These are phyloP conservation scores for Epizoanthus stellaris DNA, from an alignment of 92 coral and sea anemone species.

Conservation along the genomic window DNA sequence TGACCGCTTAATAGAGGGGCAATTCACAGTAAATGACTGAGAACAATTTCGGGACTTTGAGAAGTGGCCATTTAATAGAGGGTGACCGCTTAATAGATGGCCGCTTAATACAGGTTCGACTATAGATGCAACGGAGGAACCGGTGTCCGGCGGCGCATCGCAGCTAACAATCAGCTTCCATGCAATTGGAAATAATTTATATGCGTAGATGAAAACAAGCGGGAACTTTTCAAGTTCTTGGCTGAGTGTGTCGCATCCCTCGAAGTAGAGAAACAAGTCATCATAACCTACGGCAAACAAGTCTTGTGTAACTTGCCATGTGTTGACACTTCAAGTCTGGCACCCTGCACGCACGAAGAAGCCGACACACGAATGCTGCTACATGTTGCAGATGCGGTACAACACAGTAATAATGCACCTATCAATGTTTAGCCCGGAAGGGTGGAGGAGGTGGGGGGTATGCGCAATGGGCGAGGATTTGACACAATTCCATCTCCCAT, in stretches of 20 bases:
- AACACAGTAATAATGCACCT: slow-evolving; percentile 38
- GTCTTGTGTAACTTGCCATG: neutral
- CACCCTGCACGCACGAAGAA: slow-evolving; percentile 27
- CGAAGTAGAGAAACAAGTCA: slow-evolving; percentile 35
- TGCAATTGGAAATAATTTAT: slow-evolving; percentile 56
- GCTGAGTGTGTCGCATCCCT: neutral
- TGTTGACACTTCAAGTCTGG: slow-evolving; percentile 19
- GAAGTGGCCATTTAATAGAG: too few relatives aligned
- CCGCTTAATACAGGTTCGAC: too few relatives aligned
- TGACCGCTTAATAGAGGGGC: too few relatives aligned
- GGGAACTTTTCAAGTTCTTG: slow-evolving; percentile 50
- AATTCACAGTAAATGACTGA: too few relatives aligned
- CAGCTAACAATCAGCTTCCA: slow-evolving; percentile 66
- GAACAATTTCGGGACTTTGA: too few relatives aligned
- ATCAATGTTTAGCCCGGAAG: too few relatives aligned
- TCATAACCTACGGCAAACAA: slow-evolving; percentile 47
- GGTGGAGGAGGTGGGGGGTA: too few relatives aligned
- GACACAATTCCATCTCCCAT: too few relatives aligned
- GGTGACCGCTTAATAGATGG: too few relatives aligned
- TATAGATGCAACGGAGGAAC: slow-evolving; percentile 46
- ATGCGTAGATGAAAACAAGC: slow-evolving; percentile 57
- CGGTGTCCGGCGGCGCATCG: slow-evolving; percentile 54
- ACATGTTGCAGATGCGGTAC: slow-evolving; percentile 11
- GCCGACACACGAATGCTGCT: slow-evolving; percentile 27
- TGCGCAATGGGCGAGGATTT: too few relatives aligned